Conservation (phyloP, 2,888 invertebrate species). For the Drosophila siamana region DNA sequence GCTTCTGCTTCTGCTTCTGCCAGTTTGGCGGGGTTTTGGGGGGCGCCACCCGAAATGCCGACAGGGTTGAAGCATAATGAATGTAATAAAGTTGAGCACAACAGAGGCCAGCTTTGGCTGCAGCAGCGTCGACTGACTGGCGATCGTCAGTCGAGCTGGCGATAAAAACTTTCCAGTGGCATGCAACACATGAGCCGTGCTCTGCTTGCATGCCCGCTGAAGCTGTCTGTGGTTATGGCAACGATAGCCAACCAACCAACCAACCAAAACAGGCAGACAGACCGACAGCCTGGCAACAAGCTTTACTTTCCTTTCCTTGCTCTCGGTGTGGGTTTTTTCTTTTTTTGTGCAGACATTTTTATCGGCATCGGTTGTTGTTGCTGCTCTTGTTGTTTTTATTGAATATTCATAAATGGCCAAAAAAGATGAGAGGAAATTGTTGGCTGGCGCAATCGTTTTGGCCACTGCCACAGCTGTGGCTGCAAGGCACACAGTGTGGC, state of each 20-base stretch:
- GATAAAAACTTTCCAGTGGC: slow-evolving; percentile 70
- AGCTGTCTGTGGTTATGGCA: slow-evolving; percentile 67
- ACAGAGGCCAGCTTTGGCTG: neutral
- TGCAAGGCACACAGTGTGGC: slow-evolving; percentile 21
- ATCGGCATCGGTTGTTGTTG: slow-evolving; percentile 64
- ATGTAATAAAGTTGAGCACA: slow-evolving; percentile 76
- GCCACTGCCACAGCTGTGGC: slow-evolving; percentile 34
- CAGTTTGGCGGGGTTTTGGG: too few relatives aligned
- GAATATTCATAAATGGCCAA: slow-evolving; percentile 83
- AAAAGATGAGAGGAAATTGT: slow-evolving; percentile 53
- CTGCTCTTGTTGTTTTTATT: slow-evolving; percentile 75
- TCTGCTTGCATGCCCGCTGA: slow-evolving; percentile 38
- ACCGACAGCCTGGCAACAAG: neutral
- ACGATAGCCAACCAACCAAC: slow-evolving; percentile 13
- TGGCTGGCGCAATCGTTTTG: slow-evolving; percentile 26
- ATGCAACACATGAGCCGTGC: slow-evolving; percentile 21
- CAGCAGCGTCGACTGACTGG: neutral
- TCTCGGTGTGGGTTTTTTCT: too few relatives aligned
- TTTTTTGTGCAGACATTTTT: slow-evolving; percentile 77
- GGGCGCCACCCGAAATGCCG: slow-evolving; percentile 10
- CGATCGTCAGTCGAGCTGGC: slow-evolving; percentile 47
- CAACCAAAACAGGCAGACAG: too few relatives aligned
- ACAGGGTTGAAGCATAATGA: slow-evolving; percentile 74
- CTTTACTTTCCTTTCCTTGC: neutral
- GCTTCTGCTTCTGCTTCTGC: too few relatives aligned